Evolutionary conservation across 2,888 invertebrate species (phyloP), one percentile per base, ranked within the genome.

Genomic region (Anthrax anthrax): DNA sequence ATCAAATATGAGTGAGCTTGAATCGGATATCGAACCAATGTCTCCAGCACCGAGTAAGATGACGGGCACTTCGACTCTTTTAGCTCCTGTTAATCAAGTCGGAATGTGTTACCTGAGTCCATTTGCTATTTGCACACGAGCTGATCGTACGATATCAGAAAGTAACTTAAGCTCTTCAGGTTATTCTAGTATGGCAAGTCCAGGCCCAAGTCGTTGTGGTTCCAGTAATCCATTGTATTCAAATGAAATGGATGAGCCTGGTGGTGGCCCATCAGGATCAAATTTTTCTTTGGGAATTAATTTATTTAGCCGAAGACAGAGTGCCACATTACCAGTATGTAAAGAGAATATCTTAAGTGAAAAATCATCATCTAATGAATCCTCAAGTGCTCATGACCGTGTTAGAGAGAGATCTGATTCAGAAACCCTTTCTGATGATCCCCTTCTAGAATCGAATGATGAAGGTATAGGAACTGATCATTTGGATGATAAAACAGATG

Each of bases 111-210:
- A 84, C 59, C 65, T 86, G 16, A 84, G 83, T 62, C 86, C 86
- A 1, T 85, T 85, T 62, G 78, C 82, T 1, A 81, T 83, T 74
- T 77, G 79, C 39, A 74, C 75, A 2, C 70, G 81, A 52, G 78
- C 78, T 14, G 83, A 84, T 58, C 74, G 85, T 54, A 83, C 81
- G 2, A 82, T 84, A 14, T 86, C 86, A 1, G 85, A 87, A 67
- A 85, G 85, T 3, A 87, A 87, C 63, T 70, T 87, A 37, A 85
- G 85, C 52, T 85, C 86, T 10, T 86, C 85, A 1, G 87, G 87
- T 10, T 87, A 87, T 62, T 84, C 84, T 52, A 86, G 85, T 3
- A 85, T 86, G 81, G 84, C 86, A 1, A 84, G 84, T 64, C 86
- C 86, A 1, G 85, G 84, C 1, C 83, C 85, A 5, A 85, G 85